Base-by-base conservation (phyloP, 1,140 invertebrate species). In the Procambarus virginalis region DNA sequence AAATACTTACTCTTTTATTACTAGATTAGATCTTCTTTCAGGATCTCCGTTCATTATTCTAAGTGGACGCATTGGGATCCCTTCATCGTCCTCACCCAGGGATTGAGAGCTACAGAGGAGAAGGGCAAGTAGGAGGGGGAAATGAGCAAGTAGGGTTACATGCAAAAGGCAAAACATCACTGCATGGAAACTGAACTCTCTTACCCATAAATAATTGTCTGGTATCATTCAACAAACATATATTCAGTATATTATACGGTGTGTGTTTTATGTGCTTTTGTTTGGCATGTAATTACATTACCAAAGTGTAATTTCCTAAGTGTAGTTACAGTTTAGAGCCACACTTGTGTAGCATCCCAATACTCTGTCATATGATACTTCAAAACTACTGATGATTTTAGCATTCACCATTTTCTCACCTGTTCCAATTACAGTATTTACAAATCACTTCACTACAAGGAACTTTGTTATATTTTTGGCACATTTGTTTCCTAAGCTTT, bases 1-100 rank as follows among this genome's bases (percentile, higher is more conserved):
- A n/a, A 82, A 75, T 91, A 91, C 90, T 91, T 91, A 91, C 90
- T 91, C 90, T 81, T 91, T 86, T 76, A 91, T 86, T 48, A 91
- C 79, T 45, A 91, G 90, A 76, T 91, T 91, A 49, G 84, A 80
- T 83, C 87, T 90, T 68, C 87, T 79, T 70, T 92, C 87, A 46
- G 87, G 87, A 78, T 92, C 87, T 55, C 84, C 91, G 64, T 89
- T 92, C 84, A 90, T 90, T 76, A 92, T 90, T 55, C 91, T 84
- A 73, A 92, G 87, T 73, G 91, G 91, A 46, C 91, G 82, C 88
- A 92, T 90, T 20, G 91, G 91, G 46, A 92, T 92, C 75, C 91
- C 91, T 58, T 86, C 87, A 55, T 92, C 91, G 51, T 89, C 91
- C 80, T 92, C 91, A 45, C 91, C 87, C 58, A 82, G 76, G 84